phyloP scores from a whole-genome alignment of 2,888 invertebrate genomes.

The Erebia palarica region DNA sequence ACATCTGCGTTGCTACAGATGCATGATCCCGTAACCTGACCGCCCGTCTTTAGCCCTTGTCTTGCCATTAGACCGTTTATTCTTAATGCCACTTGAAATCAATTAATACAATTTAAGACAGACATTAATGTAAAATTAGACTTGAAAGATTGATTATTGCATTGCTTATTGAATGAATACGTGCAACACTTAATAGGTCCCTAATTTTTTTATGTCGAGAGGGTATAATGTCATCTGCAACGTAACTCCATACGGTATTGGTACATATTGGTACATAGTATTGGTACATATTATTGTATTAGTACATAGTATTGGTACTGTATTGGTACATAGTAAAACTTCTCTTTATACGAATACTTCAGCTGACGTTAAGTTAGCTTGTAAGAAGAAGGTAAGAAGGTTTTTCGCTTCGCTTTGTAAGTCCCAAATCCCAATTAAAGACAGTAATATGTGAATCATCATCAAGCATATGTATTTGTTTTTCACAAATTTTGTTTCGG shows the following conservation, averaged over 20 bases:
- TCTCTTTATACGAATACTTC: not conserved
- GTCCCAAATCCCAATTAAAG: not conserved
- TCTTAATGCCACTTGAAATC: conserved; percentile 63
- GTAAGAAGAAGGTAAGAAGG: not conserved
- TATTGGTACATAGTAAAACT: not conserved
- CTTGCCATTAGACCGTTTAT: conserved; percentile 43
- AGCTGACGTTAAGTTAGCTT: not conserved
- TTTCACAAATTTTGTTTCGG: too few relatives aligned
- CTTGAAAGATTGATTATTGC: conserved; percentile 37
- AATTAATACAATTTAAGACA: conserved; percentile 57
- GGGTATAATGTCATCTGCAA: too few relatives aligned
- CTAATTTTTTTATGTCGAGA: not conserved
- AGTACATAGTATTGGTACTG: too few relatives aligned
- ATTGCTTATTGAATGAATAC: conserved; percentile 17
- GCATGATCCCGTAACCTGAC: conserved; percentile 42
- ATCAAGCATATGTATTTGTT: not conserved
- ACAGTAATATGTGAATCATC: not conserved
- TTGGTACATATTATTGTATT: too few relatives aligned
- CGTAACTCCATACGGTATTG: too few relatives aligned
- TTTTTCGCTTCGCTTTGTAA: not conserved
- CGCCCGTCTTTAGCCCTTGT: conserved; percentile 40
- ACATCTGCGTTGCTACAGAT: conserved; percentile 41
- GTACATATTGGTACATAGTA: too few relatives aligned
- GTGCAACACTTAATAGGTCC: not conserved
- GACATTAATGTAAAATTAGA: conserved; percentile 52